phyloP scores from a whole-genome alignment of 2,113 vertebrate genomes.

The Garra rufa region DNA sequence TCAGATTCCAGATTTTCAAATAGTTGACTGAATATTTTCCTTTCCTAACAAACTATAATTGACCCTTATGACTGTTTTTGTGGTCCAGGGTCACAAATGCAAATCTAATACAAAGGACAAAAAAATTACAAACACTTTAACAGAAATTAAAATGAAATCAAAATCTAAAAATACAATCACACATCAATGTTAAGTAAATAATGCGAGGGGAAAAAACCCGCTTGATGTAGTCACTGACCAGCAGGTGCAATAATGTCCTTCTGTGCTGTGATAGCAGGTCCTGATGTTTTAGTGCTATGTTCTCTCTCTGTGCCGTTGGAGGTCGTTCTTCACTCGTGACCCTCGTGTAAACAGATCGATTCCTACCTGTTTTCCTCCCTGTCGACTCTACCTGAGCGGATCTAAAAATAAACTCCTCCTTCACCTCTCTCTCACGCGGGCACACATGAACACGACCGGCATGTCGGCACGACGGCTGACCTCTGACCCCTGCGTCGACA shows the following conservation, averaged over 20 bases:
- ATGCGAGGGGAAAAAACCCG: neutral
- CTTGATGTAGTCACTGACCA: neutral
- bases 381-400: slow-evolving; percentile 66
- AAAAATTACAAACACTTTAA: no score
- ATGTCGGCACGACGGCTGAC: no score
- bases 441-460: neutral
- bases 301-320: slow-evolving; percentile 18
- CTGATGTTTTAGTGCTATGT: neutral
- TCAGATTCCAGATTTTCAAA: no score
- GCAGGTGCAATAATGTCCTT: neutral
- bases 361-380: slow-evolving; percentile 65
- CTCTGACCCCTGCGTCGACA: neutral
- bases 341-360: slow-evolving; percentile 76
- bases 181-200: neutral
- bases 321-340: slow-evolving; percentile 61
- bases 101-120: no score
- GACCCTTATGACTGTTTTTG: no score
- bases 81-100: no score
- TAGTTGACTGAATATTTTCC: no score
- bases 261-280: neutral
- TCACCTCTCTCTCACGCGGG: slow-evolving; percentile 41
- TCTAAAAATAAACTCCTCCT: slow-evolving; percentile 70
- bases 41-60: no score
- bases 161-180: no score
- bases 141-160: no score